Percentiles rank a stretch among this genome's conserved stretches.
phyloP scores from a whole-genome alignment of 2,797 vertebrate genomes.

The Ctenopoma multispine region DNA sequence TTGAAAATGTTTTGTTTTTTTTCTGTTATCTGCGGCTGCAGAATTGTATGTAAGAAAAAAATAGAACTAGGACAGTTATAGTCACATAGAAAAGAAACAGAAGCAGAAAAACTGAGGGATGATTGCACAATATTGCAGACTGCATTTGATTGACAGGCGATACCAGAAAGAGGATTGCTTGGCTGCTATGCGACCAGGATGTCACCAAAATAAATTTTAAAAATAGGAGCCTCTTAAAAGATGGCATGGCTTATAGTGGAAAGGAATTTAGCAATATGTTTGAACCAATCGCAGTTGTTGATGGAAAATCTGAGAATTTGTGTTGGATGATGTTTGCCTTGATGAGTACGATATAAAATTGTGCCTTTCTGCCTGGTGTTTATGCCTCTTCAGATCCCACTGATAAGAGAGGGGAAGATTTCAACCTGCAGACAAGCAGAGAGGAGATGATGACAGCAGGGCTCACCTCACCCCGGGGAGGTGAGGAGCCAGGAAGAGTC shows the following conservation, averaged over 20 bases:
- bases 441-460: conserved; percentile 52
- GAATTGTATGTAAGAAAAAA: conserved; percentile 18
- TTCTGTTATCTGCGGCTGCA: conserved; percentile 8
- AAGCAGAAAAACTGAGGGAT: conserved; percentile 1
- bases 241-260: not conserved
- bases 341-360: conserved; percentile 40
- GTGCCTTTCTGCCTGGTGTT: conserved; percentile 24
- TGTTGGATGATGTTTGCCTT: conserved; percentile 33
- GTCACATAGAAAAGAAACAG: conserved; percentile 1
- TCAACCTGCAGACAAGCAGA: conserved; percentile 36
- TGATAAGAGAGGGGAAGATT: conserved; percentile 48
- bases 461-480: conserved; percentile 49
- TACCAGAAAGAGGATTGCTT: conserved; percentile 14
- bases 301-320: conserved; percentile 29
- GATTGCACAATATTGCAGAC: conserved; percentile 35
- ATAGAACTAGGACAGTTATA: conserved; percentile 10
- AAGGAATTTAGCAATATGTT: conserved; percentile 4
- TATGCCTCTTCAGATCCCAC: conserved; percentile 30
- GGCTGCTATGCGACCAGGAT: conserved; percentile 27
- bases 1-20: conserved; percentile 10
- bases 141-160: conserved; percentile 35
- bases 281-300: conserved; percentile 2
- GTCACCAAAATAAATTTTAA: conserved; percentile 19
- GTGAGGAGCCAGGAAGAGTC: conserved; percentile 46
- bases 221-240: conserved; percentile 25